Percentiles rank a stretch among this genome's conserved stretches.
These are phyloP conservation scores for Dicerorhinus sumatrensis DNA, from an alignment of 2,113 vertebrate genomes.

Conservation along the genomic window DNA sequence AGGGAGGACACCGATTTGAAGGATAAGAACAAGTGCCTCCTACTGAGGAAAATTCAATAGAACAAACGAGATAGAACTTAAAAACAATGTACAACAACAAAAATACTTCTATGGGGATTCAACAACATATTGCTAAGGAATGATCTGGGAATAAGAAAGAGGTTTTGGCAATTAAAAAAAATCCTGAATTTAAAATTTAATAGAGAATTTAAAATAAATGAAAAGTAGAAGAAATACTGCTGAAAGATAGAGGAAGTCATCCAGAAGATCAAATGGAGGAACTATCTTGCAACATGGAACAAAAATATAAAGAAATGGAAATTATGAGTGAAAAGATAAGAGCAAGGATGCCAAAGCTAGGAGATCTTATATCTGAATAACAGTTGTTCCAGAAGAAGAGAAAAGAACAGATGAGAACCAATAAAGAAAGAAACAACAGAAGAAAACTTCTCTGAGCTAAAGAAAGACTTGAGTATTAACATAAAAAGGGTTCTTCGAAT, in stretches of 20 bases:
- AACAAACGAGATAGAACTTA: neutral
- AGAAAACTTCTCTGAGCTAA: conserved; percentile 4
- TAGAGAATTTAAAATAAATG: neutral
- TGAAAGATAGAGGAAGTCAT: neutral
- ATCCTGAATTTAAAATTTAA: neutral
- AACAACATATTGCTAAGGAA: neutral
- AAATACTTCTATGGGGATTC: neutral
- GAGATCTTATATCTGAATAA: neutral
- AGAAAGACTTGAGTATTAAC: neutral
- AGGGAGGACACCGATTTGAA: neutral
- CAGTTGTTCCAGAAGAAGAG: neutral
- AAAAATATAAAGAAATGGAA: neutral
- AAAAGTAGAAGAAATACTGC: neutral
- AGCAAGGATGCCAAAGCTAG: neutral
- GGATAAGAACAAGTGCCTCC: neutral
- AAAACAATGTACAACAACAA: neutral
- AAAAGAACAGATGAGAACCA: neutral
- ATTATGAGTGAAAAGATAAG: neutral
- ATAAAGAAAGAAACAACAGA: neutral
- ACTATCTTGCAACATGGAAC: neutral
- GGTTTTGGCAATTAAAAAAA: neutral
- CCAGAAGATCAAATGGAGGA: neutral
- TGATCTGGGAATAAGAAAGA: neutral
- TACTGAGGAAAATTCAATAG: neutral
- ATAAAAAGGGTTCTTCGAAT: neutral